Percentiles rank a stretch among this genome's conserved stretches.
phyloP scores from a whole-genome alignment of 92 coral and sea anemone genomes.

The Metridium senile region DNA sequence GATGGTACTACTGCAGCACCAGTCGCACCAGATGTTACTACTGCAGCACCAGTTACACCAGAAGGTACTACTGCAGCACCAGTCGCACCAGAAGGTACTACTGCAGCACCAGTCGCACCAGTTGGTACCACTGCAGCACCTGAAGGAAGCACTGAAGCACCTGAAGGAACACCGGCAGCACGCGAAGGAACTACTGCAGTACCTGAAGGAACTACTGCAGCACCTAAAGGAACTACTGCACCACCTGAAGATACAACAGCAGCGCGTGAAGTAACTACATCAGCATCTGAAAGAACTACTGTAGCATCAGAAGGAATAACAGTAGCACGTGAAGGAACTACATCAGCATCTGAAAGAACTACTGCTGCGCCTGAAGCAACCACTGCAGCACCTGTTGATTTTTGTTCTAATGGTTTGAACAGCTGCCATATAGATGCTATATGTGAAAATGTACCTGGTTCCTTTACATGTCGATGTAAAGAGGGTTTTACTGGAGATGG shows the following conservation, averaged over 20 bases:
- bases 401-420: slow-evolving; percentile 46
- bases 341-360: neutral
- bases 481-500: slow-evolving; percentile 44
- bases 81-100: neutral
- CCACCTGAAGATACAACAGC: neutral
- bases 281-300: neutral
- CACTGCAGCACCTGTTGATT: slow-evolving; percentile 37
- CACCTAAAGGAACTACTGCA: neutral
- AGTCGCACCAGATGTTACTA: neutral
- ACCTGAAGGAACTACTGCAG: neutral
- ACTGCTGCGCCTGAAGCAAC: neutral
- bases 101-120: neutral
- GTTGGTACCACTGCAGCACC: neutral
- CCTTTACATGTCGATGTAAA: slow-evolving; percentile 20
- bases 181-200: neutral
- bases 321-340: neutral
- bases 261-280: neutral
- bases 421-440: slow-evolving; percentile 14
- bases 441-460: slow-evolving; percentile 13
- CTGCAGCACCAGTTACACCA: neutral
- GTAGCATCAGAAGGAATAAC: neutral
- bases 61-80: neutral
- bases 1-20: neutral
- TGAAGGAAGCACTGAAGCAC: no score
- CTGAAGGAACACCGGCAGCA: neutral